phyloP scores from a whole-genome alignment of 1,140 invertebrate genomes.

The Scylla paramamosain region DNA sequence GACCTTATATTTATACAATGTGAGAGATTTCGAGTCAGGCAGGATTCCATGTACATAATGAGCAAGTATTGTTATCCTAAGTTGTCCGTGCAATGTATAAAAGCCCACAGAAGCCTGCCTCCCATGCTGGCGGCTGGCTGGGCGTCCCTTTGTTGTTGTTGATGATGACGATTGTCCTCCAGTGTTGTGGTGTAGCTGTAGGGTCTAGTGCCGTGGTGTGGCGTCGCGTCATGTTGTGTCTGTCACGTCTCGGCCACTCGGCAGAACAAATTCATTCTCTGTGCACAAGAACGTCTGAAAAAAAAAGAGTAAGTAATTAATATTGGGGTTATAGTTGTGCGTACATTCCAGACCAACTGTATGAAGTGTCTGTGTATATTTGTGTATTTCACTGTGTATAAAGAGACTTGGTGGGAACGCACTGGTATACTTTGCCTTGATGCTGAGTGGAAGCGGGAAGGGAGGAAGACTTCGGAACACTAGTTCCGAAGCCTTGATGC shows the following conservation, averaged over 20 bases:
- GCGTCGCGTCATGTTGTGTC: background rate
- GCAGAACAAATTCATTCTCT: slow-evolving; percentile 21
- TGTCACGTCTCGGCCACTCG: background rate
- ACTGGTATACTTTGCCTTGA: background rate
- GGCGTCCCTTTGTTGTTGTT: background rate
- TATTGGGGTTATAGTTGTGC: background rate
- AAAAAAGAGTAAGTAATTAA: background rate
- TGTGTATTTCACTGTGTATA: slow-evolving; percentile 55
- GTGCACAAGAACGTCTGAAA: slow-evolving; percentile 53
- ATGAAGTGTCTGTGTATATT: slow-evolving; percentile 58
- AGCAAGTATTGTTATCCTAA: slow-evolving; percentile 40
- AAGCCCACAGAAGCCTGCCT: background rate
- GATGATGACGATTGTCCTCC: background rate
- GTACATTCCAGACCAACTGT: slow-evolving; percentile 54
- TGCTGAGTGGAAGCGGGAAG: background rate
- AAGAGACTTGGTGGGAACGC: slow-evolving; percentile 37
- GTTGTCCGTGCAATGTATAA: slow-evolving; percentile 46
- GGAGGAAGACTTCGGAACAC: too few relatives aligned
- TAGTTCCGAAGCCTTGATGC: too few relatives aligned
- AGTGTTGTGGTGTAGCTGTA: slow-evolving; percentile 44
- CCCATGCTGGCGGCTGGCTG: background rate
- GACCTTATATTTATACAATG: slow-evolving; percentile 36
- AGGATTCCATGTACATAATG: slow-evolving; percentile 34
- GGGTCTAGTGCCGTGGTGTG: slow-evolving; percentile 9
- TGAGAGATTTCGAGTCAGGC: background rate